Conservation (phyloP, 2,888 invertebrate species). For the Platycheirus albimanus region DNA sequence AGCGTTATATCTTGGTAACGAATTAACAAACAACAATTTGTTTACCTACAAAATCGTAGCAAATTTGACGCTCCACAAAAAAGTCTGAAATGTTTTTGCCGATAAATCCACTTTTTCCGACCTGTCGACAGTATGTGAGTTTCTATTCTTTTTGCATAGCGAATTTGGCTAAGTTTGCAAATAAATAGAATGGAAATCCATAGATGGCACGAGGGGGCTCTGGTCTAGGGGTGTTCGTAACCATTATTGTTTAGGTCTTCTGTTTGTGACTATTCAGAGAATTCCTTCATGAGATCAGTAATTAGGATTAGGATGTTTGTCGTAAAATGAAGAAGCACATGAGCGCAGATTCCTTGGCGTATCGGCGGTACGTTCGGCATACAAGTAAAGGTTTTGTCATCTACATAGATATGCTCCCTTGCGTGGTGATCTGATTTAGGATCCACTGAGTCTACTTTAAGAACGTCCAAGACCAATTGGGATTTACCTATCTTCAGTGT, state of each 20-base stretch:
- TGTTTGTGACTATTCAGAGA: conserved; percentile 83
- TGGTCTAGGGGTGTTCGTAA: conserved; percentile 95
- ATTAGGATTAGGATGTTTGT: conserved; percentile 90
- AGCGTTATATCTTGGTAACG: no score
- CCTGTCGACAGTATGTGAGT: no score
- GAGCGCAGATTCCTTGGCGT: conserved; percentile 90
- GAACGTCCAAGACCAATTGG: conserved; percentile 89
- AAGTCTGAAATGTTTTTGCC: no score
- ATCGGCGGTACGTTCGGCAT: conserved; percentile 87
- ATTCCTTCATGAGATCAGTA: conserved; percentile 88
- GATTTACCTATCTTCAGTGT: conserved; percentile 87
- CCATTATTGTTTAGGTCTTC: conserved; percentile 83
- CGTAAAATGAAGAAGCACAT: conserved; percentile 90
- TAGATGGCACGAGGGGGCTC: conserved; percentile 95
- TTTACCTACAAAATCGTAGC: no score
- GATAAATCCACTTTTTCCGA: no score
- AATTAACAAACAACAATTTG: no score
- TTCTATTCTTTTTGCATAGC: no score
- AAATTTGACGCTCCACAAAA: no score
- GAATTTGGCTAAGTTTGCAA: no score
- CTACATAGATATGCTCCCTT: conserved; percentile 85
- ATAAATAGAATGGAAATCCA: conserved; percentile 95
- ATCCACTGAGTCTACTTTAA: conserved; percentile 89
- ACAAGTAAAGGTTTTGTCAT: conserved; percentile 86
- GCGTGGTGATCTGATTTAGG: conserved; percentile 85